These are phyloP conservation scores for Mohoua ochrocephala DNA, from an alignment of 2,113 vertebrate species.

Conservation along the genomic window DNA sequence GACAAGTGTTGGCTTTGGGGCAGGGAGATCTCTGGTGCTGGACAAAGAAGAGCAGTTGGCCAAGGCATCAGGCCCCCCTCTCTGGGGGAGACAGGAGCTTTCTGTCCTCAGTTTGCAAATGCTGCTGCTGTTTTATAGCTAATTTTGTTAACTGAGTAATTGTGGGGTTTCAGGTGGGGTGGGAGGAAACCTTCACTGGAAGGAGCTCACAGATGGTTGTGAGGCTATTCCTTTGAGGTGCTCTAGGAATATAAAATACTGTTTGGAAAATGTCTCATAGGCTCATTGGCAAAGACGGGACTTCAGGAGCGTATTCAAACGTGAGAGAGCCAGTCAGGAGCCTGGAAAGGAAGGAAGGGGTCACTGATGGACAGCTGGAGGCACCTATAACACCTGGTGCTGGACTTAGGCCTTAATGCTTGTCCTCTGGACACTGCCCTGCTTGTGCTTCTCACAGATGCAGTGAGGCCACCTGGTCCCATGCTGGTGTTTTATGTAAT, in stretches of 20 bases:
- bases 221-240: background rate
- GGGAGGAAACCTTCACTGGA: background rate
- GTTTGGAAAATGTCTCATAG: background rate
- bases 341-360: background rate
- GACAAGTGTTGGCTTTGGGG: background rate
- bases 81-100: background rate
- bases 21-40: background rate
- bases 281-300: background rate
- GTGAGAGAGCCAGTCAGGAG: background rate
- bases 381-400: background rate
- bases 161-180: background rate
- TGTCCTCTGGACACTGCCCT: background rate
- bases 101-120: background rate
- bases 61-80: background rate
- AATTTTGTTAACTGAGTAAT: background rate
- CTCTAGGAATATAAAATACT: background rate
- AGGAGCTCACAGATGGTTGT: background rate
- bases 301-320: background rate
- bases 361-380: background rate
- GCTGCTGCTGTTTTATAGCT: background rate
- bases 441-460: background rate
- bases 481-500: background rate
- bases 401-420: background rate
- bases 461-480: background rate
- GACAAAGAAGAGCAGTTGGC: too few relatives aligned